Conservation (phyloP, 2,888 invertebrate genomes). For the Zygogramma bicolorata region DNA sequence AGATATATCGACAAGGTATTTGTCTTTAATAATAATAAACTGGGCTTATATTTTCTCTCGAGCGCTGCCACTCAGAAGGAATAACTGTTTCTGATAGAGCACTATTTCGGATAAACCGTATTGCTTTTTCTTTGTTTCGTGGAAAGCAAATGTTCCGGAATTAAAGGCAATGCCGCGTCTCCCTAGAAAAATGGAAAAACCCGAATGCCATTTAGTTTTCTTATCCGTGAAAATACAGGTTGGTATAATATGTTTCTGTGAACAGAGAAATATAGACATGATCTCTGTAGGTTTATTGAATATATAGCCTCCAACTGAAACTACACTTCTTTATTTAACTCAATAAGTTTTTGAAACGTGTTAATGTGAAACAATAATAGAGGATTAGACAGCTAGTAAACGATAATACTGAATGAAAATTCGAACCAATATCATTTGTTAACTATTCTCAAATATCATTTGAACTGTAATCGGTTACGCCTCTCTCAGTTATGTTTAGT, state of each 20-base stretch:
- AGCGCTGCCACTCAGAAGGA: slow-evolving; percentile 27
- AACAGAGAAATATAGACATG: background rate
- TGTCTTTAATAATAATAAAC: slow-evolving; percentile 45
- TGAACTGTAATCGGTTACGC: no score
- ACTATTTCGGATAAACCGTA: slow-evolving; percentile 14
- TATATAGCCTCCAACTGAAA: background rate
- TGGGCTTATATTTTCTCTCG: slow-evolving; percentile 23
- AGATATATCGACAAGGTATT: slow-evolving; percentile 59
- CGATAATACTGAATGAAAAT: no score
- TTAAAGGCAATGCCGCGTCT: slow-evolving; percentile 16
- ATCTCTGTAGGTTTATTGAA: no score
- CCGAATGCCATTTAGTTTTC: background rate
- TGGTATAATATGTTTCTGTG: no score
- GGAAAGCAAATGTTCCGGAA: slow-evolving; percentile 27
- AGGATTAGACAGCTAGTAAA: no score
- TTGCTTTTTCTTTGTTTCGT: slow-evolving; percentile 23
- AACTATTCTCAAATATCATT: no score
- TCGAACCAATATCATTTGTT: no score
- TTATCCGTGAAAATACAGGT: background rate
- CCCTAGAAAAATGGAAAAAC: background rate
- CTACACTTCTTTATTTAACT: background rate
- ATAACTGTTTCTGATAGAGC: slow-evolving; percentile 31
- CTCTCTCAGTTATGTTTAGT: no score
- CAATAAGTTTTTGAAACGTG: background rate
- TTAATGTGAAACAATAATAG: no score